Evolutionary conservation across 1,140 invertebrate genomes (phyloP), one percentile per base, ranked within the genome.

Genomic region (Habropoda laboriosa): DNA sequence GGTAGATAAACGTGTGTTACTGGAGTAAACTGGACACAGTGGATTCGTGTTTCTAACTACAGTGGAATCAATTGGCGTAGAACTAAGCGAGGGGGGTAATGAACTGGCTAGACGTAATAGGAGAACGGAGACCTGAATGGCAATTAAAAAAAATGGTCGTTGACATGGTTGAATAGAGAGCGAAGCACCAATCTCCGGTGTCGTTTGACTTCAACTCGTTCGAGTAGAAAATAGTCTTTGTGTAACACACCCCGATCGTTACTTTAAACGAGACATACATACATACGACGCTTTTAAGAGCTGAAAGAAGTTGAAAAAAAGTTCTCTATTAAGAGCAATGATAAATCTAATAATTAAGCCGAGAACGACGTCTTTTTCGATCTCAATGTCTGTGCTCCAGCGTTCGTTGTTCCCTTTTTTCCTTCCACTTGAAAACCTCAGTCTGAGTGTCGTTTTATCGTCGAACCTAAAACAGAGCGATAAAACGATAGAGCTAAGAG

Each of bases 161-260:
- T 13, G 51, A 10, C 55, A 60, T 57, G 66, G 53, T 70, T n/a
- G 53, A 71, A 49, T n/a, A 27, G 45, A 16, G 13, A n/a, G 3
- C 8, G 12, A 40, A 75, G n/a, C 21, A 16, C 38, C 66, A 3
- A 47, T 47, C 40, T 77, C 75, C 75, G 66, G 66, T 40, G 53
- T n/a, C n/a, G n/a, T 51, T 74, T n/a, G 38, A 24, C 5, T 21
- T 35, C 21, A 7, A 42, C 0, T 47, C 75, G 42, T n/a, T 66
- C 18, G 32, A 21, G 55, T 70, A 60, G 75, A 77, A 77, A 77
- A 71, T 77, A 49, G 55, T 18, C 18, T 27, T 2, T 16, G 18
- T 18, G 3, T 30, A 77, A 30, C 42, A 47, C 64, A 10, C 30
- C 55, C 64, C 18, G 27, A 5, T 35, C 32, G 27, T 45, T 30